These are phyloP conservation scores for Microctonus brassicae DNA, from an alignment of 2,888 invertebrate genomes.

Conservation along the genomic window DNA sequence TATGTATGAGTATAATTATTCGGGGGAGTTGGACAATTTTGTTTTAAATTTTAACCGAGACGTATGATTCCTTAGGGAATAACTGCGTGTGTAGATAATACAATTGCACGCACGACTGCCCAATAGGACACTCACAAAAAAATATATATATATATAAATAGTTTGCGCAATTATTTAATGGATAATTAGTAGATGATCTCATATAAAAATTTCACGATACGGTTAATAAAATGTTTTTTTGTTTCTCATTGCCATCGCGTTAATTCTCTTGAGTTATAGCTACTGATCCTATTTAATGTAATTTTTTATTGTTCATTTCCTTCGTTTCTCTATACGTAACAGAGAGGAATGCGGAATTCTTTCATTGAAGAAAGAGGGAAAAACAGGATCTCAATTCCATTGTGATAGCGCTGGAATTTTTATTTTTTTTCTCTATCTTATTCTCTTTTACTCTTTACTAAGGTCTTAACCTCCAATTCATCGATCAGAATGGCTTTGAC, in stretches of 20 bases:
- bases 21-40: conserved; percentile 9
- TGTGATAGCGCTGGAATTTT: no score
- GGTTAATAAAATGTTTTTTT: neutral
- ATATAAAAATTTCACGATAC: conserved; percentile 12
- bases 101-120: no score
- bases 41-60: conserved; percentile 21
- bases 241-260: neutral
- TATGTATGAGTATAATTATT: conserved; percentile 15
- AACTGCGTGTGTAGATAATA: neutral
- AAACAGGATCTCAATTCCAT: conserved; percentile 14
- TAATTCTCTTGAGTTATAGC: conserved; percentile 16
- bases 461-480: conserved; percentile 7
- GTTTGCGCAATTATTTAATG: conserved; percentile 26
- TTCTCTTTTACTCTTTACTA: neutral
- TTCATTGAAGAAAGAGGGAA: neutral
- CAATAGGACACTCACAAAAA: neutral
- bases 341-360: neutral
- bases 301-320: conserved; percentile 5
- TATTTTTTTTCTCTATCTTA: no score
- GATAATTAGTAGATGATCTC: conserved; percentile 27
- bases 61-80: conserved; percentile 18
- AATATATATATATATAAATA: neutral
- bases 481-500: conserved; percentile 27
- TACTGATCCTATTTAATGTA: conserved; percentile 8
- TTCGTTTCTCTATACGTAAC: no score